Base-by-base conservation (phyloP, 37 sponge, comb jelly and placozoan species). In the Theonella swinhoei region DNA sequence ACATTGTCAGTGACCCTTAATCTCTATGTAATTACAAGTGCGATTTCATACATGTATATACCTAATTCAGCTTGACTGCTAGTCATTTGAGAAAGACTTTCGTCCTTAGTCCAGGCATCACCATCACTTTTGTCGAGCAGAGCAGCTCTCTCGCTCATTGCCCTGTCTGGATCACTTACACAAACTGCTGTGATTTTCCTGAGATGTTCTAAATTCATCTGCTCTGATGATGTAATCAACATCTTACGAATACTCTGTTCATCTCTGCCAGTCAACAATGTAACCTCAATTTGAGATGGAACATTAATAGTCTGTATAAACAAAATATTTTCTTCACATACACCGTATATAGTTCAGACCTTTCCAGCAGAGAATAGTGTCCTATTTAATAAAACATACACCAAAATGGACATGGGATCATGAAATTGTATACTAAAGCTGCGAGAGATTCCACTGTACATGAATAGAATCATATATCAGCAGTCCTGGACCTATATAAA, bases 271-370 rank as follows among this genome's bases (percentile, higher is more conserved):
- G 91, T 91, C 31, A 91, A 31, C 4, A 91, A 73, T 31, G 82
- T 91, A 41, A 91, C 62, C 68, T 91, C 91, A 3, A 91, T 36
- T 26, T 91, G 91, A 37, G 78, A 77, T 0, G 91, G 91, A 38
- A 81, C 26, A 29, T 17, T 43, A 11, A 36, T 38, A 69, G 64
- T 25, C 60, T 65, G 62, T 37, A 77, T 37, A 61, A 35, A 77
- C 39, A 39, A 40, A 26, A 77, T 67, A 37, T 31, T 38, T 31
- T 40, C 24, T 30, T 62, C 64, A 62, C 78, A 77, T 42, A 60
- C 78, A 77, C 78, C 60, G 65, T 31, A 25, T 40, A 26, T 61
- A 75, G 31, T 4, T 23, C 11, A 23, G 25, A 54, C 14, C 30
- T 11, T 9, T 11, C 62, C 5, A 34, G 47, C 28, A n/a, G 9